phyloP scores from a whole-genome alignment of 2,888 invertebrate species.

The Nomada ruficornis region DNA sequence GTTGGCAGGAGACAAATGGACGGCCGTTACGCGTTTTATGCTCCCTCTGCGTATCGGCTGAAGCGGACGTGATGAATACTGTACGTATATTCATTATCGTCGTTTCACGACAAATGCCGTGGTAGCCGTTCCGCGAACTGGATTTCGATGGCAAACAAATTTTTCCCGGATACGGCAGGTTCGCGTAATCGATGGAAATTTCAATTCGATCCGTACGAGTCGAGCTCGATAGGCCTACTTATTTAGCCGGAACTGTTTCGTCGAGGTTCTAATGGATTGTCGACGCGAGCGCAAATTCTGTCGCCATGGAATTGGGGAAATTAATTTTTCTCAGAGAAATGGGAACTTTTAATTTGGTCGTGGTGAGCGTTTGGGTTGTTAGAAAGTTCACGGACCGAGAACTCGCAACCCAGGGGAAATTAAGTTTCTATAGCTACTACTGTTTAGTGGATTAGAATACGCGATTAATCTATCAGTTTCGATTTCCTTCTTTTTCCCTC shows the following conservation, averaged over 20 bases:
- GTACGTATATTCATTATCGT: conserved; percentile 33
- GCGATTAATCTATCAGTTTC: too few relatives aligned
- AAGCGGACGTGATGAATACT: conserved; percentile 31
- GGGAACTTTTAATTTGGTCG: too few relatives aligned
- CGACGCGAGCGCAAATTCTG: not conserved
- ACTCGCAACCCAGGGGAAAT: too few relatives aligned
- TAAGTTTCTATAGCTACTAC: too few relatives aligned
- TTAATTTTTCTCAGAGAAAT: not conserved
- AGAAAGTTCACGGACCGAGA: too few relatives aligned
- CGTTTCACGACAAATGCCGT: conserved; percentile 4
- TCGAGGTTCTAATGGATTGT: not conserved
- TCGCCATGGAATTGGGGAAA: not conserved
- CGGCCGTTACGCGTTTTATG: conserved; percentile 47
- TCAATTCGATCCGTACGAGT: not conserved
- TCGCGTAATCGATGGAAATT: not conserved
- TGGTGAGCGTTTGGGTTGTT: not conserved
- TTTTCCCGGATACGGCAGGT: conserved; percentile 5
- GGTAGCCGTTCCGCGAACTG: conserved; percentile 12
- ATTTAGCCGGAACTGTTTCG: too few relatives aligned
- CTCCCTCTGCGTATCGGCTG: conserved; percentile 10
- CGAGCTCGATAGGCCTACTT: not conserved
- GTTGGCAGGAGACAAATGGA: conserved; percentile 66
- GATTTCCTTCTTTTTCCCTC: too few relatives aligned
- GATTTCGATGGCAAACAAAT: conserved; percentile 39
- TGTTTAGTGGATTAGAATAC: too few relatives aligned